Conservation (phyloP, 2,113 vertebrate genomes). For the Salvelinus namaycush region DNA sequence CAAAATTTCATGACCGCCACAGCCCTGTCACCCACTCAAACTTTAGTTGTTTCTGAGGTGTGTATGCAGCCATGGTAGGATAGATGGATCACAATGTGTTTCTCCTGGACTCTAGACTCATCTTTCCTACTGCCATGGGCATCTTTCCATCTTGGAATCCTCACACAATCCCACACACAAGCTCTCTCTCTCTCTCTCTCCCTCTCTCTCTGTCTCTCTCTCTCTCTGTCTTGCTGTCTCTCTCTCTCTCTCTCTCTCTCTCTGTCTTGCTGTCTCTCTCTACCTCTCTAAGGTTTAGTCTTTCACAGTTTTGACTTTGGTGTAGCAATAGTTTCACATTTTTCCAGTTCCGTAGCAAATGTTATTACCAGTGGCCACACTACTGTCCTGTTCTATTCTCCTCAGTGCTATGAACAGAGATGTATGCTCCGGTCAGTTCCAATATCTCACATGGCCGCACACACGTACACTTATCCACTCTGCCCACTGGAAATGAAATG, state of each 20-base stretch:
- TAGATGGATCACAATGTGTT: slow-evolving; percentile 60
- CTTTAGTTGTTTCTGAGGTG: background rate
- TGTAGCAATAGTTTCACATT: slow-evolving; percentile 25
- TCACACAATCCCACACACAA: too few species aligned
- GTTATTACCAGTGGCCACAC: slow-evolving; percentile 49
- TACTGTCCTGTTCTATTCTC: slow-evolving; percentile 39
- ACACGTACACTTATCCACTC: slow-evolving; percentile 4
- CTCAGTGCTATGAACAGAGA: slow-evolving; percentile 39
- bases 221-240: too few species aligned
- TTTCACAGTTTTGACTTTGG: slow-evolving; percentile 6
- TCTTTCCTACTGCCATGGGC: too few species aligned
- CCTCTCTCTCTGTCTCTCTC: too few species aligned
- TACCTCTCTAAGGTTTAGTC: background rate
- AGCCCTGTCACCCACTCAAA: background rate
- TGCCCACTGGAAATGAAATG: too few species aligned
- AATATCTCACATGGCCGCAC: slow-evolving; percentile 53
- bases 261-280: background rate
- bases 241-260: background rate
- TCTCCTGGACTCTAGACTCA: background rate
- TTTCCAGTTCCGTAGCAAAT: slow-evolving; percentile 27
- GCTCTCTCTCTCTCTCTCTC: too few species aligned
- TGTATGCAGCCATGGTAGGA: slow-evolving; percentile 41
- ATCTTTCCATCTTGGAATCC: too few species aligned
- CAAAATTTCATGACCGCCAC: too few species aligned
- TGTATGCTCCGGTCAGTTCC: slow-evolving; percentile 52